Evolutionary conservation across 2,888 invertebrate genomes (phyloP), one percentile per base, ranked within the genome.

Genomic region (Beris morrisii): DNA sequence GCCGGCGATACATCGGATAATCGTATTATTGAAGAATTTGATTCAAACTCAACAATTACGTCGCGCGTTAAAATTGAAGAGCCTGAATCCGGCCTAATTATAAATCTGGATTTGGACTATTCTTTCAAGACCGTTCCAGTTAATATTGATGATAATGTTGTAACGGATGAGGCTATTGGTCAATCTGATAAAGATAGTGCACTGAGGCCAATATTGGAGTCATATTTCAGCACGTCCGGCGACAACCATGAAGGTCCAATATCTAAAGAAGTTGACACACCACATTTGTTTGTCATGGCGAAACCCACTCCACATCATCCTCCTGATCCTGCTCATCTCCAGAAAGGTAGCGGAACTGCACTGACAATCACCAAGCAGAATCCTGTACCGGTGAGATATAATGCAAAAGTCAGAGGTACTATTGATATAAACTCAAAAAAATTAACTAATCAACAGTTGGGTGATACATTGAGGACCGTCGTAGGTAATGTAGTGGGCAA

Each of bases 101-200:
- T 56, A 43, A 15, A 56, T 56, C 38, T 56, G 43, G 43, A 56
- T 43, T 38, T 56, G 38, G 38, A 43, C 7, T 56, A 56, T 43
- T 56, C 13, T 43, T 56, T 56, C 38, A 38, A 22, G 15, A 13
- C 32, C 12, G 38, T 38, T 15, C 56, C 56, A 11, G 11, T 2
- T 6, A 4, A 6, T 12, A 5, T 43, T 4, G 5, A 6, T 13
- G 15, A 15, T 43, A 7, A 3, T 43, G 15, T 15, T 13, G 56
- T 15, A 43, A 31, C 15, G 7, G 56, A 43, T 12, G 43, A 9
- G 7, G 6, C 32, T 7, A 7, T 38, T 38, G 9, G 2, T 38
- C 7, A 7, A 7, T 38, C 38, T 5, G 38, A 38, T 38, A 9
- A 5, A 38, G 9, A 38, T 38, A 38, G 38, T 9, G 2, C 38